Base-by-base conservation (phyloP, 2,797 vertebrate genomes). In the Pterois miles region DNA sequence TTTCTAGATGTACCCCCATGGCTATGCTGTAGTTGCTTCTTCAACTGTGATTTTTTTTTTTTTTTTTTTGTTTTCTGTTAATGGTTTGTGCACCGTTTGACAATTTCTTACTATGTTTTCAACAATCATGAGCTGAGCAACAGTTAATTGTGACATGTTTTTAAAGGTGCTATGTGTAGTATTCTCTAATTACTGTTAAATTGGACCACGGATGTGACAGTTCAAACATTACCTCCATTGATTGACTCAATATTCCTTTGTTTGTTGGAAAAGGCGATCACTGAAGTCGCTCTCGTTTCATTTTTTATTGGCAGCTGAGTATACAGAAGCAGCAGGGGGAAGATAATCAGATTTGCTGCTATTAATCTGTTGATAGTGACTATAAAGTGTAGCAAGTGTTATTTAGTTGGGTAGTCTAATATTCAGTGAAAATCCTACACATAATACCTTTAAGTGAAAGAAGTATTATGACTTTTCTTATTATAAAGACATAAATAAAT, bases 131-230 rank as follows among this genome's bases (percentile, higher is more conserved):
- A 83, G 70, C 69, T 72, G 74, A 83, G 62, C 81, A 81, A 60
- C 75, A 65, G 69, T 71, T 54, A 31, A 69, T 82, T 62, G 59
- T 69, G 46, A 85, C 82, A 69, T 60, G 65, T 80, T 85, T 77
- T 90, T 86, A 89, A 93, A 93, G 90, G 93, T 94, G 91, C 89
- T 91, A 92, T 90, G 91, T 92, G 89, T 91, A 89, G 89, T 88
- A 83, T 88, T 90, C 62, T 84, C 77, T 53, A 18, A 65, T 57
- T 80, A 64, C 62, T 86, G 85, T 86, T 81, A 8, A 80, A 81
- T 67, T 50, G 38, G 53, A 80, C 66, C 68, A 36, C 34, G 29
- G 84, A 71, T 50, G 78, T 76, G 65, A 34, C 43, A 18, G 69
- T 75, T 83, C 7, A 57, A 23, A 40, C 66, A 25, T 70, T 70